Base-by-base conservation (phyloP, 2,113 vertebrate genomes). In the Suricata suricatta region DNA sequence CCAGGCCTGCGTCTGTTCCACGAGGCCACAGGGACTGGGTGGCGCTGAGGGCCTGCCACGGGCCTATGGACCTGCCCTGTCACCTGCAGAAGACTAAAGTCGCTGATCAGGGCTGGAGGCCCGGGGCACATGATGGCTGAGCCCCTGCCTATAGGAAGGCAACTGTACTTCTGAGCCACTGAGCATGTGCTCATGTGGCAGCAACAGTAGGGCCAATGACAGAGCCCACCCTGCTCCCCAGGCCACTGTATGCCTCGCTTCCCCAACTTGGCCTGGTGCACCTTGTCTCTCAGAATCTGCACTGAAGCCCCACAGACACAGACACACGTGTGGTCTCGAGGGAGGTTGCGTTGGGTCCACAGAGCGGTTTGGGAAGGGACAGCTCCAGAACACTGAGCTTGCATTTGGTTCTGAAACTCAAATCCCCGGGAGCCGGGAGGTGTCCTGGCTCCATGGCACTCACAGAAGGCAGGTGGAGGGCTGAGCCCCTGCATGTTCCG, bases 381-480 rank as follows among this genome's bases (percentile, higher is more conserved):
- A 15, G 57, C 17, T 19, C 33, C 14, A 0, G 16, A 21, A 54
- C 5, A 2, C 3, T 5, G 35, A 25, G 3, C 13, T 21, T 21
- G 8, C 35, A 19, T 38, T 13, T 60, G 38, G 12, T 23, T 72
- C 29, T 38, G 44, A 52, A 33, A 21, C 1, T 21, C 25, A 19
- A 10, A 31, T 4, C 79, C 60, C 38, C 1, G 0, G n/a, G n/a
- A 31, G 15, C 68, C 11, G 1, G 0, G 2, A 25, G 54, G 69
- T 38, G 1, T 27, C 60, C 16, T 4, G 3, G 12, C 13, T 11
- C 27, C 16, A 14, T 3, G 16, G 54, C 4, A 0, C 25, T 15
- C 23, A 4, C 19, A 27, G 9, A 13, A n/a, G 15, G 38, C 77
- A 29, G 19, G 57, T 1, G 3, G 19, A 54, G 19, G 31, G 17